phyloP scores from a whole-genome alignment of 2,888 invertebrate genomes.

The Drosophila helvetica region DNA sequence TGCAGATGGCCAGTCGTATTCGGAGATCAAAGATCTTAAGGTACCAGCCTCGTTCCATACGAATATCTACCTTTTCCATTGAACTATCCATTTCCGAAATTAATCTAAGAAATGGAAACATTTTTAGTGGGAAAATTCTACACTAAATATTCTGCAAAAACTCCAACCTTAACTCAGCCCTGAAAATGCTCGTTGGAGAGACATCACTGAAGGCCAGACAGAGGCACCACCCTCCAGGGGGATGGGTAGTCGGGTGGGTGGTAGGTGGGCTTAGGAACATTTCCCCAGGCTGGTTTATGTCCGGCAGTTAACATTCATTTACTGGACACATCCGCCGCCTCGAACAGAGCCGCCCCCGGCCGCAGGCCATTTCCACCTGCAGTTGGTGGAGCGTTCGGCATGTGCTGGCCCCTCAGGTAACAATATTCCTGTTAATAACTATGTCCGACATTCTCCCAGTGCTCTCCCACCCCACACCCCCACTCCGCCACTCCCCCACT shows the following conservation, averaged over 20 bases:
- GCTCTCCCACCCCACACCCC: neutral
- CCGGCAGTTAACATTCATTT: slow-evolving; percentile 47
- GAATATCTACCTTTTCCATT: too few relatives aligned
- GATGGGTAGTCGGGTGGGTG: neutral
- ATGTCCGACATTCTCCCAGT: slow-evolving; percentile 18
- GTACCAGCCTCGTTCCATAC: too few relatives aligned
- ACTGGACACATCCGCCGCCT: slow-evolving; percentile 5
- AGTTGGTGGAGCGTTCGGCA: slow-evolving; percentile 10
- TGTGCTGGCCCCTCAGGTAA: slow-evolving; percentile 22
- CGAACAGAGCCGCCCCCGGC: neutral
- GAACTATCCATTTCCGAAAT: too few relatives aligned
- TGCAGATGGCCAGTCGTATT: neutral
- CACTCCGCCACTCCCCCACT: neutral
- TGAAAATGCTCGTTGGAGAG: neutral
- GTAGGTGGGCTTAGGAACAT: slow-evolving; percentile 4
- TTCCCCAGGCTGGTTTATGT: slow-evolving; percentile 16
- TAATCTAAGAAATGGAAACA: too few relatives aligned
- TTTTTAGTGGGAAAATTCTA: too few relatives aligned
- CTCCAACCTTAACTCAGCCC: neutral
- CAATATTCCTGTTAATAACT: slow-evolving; percentile 41
- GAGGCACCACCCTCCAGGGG: neutral
- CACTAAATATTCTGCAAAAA: too few relatives aligned
- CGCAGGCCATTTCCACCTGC: slow-evolving; percentile 33
- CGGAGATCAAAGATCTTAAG: neutral
- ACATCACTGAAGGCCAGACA: neutral